phyloP scores from a whole-genome alignment of 2,113 vertebrate genomes.

The Seriola rivoliana region DNA sequence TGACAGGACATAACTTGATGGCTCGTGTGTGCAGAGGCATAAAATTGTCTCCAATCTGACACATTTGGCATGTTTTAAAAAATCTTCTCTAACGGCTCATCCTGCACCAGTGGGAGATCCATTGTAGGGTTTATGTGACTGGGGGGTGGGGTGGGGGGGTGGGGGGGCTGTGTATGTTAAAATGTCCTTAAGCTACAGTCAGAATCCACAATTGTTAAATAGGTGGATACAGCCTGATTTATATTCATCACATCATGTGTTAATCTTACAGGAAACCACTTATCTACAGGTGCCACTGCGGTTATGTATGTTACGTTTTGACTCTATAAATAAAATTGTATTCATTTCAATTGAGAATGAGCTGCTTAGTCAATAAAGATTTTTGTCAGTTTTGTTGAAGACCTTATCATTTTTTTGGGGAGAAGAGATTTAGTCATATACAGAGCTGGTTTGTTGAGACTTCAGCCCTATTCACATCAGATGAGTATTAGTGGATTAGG shows the following conservation, averaged over 20 bases:
- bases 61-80: constrained; percentile 9
- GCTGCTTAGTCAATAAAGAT: background rate
- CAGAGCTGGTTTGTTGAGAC: background rate
- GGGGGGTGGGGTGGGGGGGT: background rate
- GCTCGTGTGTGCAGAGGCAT: background rate
- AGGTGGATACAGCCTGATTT: background rate
- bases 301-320: too few species aligned
- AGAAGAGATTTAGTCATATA: background rate
- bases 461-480: background rate
- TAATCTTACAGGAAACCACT: constrained; percentile 20
- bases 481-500: background rate
- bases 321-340: too few species aligned
- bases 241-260: constrained; percentile 24
- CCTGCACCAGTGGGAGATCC: background rate
- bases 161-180: background rate
- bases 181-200: background rate
- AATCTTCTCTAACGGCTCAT: background rate
- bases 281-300: background rate
- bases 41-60: background rate
- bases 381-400: background rate
- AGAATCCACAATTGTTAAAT: background rate
- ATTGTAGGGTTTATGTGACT: background rate
- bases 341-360: background rate
- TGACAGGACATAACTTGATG: background rate
- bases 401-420: background rate